Evolutionary conservation across 2,113 vertebrate species (phyloP), one percentile per base, ranked within the genome.

Genomic region (Pluvianellus socialis): DNA sequence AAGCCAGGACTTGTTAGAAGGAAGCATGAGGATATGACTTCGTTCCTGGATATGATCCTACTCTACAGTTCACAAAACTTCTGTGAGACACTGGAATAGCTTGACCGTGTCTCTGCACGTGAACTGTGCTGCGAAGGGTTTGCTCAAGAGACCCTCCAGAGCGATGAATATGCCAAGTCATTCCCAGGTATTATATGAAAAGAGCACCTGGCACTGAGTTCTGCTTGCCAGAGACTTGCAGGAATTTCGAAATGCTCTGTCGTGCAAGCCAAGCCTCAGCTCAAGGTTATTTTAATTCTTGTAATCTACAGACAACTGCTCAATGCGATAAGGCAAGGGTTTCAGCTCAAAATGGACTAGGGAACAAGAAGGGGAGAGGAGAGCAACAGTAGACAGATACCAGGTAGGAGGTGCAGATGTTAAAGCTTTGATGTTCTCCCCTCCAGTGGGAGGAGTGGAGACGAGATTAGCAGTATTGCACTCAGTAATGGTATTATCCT

Each of bases 271-370:
- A 17, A 94, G 81, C 30, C 87, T 73, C 22, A 33, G 63, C 42
- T 90, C 66, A 12, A 76, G 58, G 53, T 76, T 86, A 20, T 89
- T 95, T 94, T 65, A 72, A 62, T 88, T 93, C 74, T 56, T 86
- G 73, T 53, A 94, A 85, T 91, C 53, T 77, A 50, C 62, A 85
- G 74, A 52, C 89, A 91, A 79, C 86, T 91, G 90, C 74, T 80
- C 74, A 73, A 75, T 74, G 68, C 11, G 97, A 96, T 97, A 96
- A 96, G 88, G 88, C 79, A 76, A 66, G 52, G 44, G 72, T 66
- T 91, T 86, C 55, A 45, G 82, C 75, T 91, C 61, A 66, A 45
- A 92, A 75, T 21, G 38, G 47, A 72, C 44, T 14, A 50, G 45
- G 61, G 50, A 92, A 85, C 26, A 22, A 19, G 26, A 35, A 71